Base-by-base conservation (phyloP, 2,113 vertebrate species). In the Gallinago undulata region DNA sequence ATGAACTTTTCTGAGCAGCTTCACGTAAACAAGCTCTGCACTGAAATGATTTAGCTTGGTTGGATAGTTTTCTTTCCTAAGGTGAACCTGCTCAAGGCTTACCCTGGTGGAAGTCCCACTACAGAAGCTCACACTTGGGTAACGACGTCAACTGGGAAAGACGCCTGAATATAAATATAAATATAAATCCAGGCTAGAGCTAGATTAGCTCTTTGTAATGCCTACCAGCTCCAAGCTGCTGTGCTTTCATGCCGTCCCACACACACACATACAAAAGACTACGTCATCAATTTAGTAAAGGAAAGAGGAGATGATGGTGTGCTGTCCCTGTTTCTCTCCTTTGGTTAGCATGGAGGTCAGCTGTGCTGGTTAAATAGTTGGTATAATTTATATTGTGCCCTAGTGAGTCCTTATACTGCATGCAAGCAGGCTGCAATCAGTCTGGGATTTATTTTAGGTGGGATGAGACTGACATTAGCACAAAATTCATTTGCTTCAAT, bases 1-100 rank as follows among this genome's bases (percentile, higher is more conserved):
- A 95, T 96, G 87, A 96, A 91, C 95, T 91, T 96, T 96, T 95
- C 91, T 53, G 62, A 89, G 69, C n/a, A 76, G 73, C 51, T 81
- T 76, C 48, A 0, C 64, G 73, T 84, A 95, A 95, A 89, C 77
- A 78, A 93, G 75, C 45, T 91, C 70, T 73, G 73, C 68, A 28
- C 73, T 84, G 86, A 84, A 93, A 74, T 84, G 27, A 10, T 95
- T 95, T 51, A 62, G 8, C 35, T 73, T 69, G 88, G 59, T 80
- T 83, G 67, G 70, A 24, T 62, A 56, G 33, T 67, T 93, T 93
- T 85, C 16, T 45, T 53, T 87, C 70, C 14, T 33, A 64, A 82
- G 24, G 18, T 35, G 67, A 87, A 76, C 60, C 68, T 10, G 47
- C 4, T 3, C 74, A 63, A 87, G 60, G 13, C 48, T 89, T 60